These are phyloP conservation scores for Tricholaema leucomelas DNA, from an alignment of 2,113 vertebrate species.

Conservation along the genomic window DNA sequence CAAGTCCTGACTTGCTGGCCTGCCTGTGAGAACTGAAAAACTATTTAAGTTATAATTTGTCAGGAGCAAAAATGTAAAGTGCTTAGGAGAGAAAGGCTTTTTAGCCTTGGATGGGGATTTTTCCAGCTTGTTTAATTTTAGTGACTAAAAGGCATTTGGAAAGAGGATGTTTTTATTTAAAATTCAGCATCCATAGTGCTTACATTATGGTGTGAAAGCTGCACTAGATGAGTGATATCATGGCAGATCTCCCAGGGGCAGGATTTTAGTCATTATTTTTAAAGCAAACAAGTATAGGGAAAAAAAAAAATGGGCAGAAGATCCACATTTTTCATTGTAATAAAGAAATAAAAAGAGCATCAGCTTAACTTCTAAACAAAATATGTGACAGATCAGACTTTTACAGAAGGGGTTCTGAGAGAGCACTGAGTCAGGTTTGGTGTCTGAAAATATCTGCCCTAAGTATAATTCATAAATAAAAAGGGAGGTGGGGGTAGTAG, in stretches of 20 bases:
- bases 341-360: neutral
- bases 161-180: slow-evolving; percentile 45
- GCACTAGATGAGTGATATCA: slow-evolving; percentile 14
- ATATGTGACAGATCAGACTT: neutral
- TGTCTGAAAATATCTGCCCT: neutral
- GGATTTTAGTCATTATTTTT: slow-evolving; percentile 19
- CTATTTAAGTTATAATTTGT: neutral
- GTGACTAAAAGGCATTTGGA: neutral
- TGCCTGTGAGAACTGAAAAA: neutral
- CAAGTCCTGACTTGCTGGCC: neutral
- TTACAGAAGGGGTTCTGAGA: neutral
- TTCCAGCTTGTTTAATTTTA: slow-evolving; percentile 10
- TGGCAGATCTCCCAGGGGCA: slow-evolving; percentile 29
- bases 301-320: neutral
- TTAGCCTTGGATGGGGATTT: neutral
- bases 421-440: neutral
- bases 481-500: fast-evolving
- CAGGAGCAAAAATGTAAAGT: neutral
- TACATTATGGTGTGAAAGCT: neutral
- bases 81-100: neutral
- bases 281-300: neutral
- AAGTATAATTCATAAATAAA: neutral
- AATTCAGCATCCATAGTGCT: slow-evolving; percentile 10
- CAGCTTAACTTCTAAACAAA: neutral
- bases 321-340: neutral